Percentiles rank a stretch among this genome's conserved stretches.
Evolutionary conservation across 1,140 invertebrate genomes (phyloP).

Genomic region (Drosophila nikananu): DNA sequence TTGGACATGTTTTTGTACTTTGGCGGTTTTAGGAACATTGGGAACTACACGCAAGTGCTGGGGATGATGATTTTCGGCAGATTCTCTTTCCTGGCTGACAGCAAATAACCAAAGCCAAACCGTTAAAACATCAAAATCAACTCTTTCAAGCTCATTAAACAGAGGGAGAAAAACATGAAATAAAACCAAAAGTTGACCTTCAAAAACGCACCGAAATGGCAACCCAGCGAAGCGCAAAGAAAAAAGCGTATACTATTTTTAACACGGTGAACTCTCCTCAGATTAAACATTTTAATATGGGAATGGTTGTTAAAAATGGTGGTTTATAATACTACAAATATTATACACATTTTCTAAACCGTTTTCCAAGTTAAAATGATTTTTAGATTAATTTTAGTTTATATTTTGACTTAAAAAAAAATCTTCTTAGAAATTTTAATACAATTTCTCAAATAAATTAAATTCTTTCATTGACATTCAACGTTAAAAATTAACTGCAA

Average conservation of each 20-base stretch:
- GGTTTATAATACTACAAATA: too few relatives aligned
- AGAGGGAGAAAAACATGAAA: slow-evolving; percentile 39
- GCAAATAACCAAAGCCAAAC: slow-evolving; percentile 21
- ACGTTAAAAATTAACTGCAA: too few relatives aligned
- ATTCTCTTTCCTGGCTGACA: slow-evolving; percentile 10
- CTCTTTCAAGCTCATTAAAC: slow-evolving; percentile 78
- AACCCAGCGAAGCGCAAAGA: slow-evolving; percentile 75
- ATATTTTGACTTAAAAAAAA: too few relatives aligned
- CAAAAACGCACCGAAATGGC: slow-evolving; percentile 76
- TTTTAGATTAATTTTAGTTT: too few relatives aligned
- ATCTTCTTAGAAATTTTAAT: too few relatives aligned
- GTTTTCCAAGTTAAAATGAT: neutral
- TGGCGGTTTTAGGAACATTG: slow-evolving; percentile 35
- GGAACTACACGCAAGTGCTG: slow-evolving; percentile 35
- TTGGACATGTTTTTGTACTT: slow-evolving; percentile 57
- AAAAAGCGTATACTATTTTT: slow-evolving; percentile 13
- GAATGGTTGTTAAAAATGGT: neutral
- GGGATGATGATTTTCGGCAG: slow-evolving; percentile 25
- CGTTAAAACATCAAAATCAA: slow-evolving; percentile 60
- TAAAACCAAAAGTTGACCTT: slow-evolving; percentile 75
- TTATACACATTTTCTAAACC: neutral
- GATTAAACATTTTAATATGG: neutral
- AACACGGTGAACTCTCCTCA: neutral
- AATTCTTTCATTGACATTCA: too few relatives aligned
- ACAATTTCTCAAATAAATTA: neutral